These are phyloP conservation scores for Orchestia grillus DNA, from an alignment of 1,140 invertebrate genomes.

Conservation along the genomic window DNA sequence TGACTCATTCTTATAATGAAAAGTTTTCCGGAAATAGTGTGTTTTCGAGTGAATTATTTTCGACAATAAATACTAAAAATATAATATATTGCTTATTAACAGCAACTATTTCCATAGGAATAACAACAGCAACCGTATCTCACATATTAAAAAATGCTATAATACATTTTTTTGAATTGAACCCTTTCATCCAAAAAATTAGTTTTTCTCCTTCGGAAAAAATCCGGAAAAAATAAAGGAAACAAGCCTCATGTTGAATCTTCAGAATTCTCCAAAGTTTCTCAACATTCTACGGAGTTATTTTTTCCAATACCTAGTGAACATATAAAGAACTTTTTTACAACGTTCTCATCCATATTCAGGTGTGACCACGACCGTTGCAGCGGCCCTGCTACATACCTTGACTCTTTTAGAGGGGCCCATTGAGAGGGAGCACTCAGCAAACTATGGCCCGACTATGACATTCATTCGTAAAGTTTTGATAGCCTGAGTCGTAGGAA, in stretches of 20 bases:
- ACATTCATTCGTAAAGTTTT: constrained; percentile 1
- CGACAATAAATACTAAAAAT: too few relatives aligned
- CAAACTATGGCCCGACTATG: not conserved
- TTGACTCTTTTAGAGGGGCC: not conserved
- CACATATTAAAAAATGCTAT: too few relatives aligned
- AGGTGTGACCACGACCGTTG: not conserved
- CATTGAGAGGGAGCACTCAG: not conserved
- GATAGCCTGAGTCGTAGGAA: not conserved
- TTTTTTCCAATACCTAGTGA: not conserved
- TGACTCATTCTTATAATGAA: too few relatives aligned
- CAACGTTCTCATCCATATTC: not conserved
- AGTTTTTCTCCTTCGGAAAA: too few relatives aligned
- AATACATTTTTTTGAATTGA: too few relatives aligned
- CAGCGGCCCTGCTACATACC: not conserved
- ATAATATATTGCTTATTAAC: too few relatives aligned
- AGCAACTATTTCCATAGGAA: too few relatives aligned
- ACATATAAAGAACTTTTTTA: not conserved
- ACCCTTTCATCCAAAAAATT: too few relatives aligned
- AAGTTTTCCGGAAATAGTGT: too few relatives aligned
- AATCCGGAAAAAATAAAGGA: too few relatives aligned
- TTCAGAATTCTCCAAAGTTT: not conserved
- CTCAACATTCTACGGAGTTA: not conserved
- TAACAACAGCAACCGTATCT: too few relatives aligned
- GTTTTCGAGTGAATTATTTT: too few relatives aligned
- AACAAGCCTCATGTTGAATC: not conserved